A percentile compares a stretch with the other conserved stretches of the same genome.
Conservation (phyloP, 2,113 vertebrate species). For the Gasterosteus aculeatus region DNA sequence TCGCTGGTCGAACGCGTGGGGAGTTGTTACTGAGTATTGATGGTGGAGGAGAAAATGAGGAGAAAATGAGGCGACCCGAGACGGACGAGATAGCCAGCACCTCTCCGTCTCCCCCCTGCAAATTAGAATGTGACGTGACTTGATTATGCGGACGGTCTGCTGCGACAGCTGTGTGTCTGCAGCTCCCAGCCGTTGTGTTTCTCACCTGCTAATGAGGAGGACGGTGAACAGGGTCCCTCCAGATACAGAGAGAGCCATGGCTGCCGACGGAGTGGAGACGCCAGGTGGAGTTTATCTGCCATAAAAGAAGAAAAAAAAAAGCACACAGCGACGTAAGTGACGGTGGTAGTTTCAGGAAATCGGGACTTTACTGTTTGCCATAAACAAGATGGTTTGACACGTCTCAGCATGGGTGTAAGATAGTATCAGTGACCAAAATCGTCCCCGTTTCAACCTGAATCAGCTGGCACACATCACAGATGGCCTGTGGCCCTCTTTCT, state of each 20-base stretch:
- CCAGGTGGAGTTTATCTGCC: conserved; percentile 74
- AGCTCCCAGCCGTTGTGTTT: conserved; percentile 27
- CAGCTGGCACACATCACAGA: conserved; percentile 39
- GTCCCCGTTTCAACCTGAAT: conserved; percentile 22
- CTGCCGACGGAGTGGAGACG: conserved; percentile 50
- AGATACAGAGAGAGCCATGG: conserved; percentile 68
- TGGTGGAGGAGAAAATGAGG: conserved; percentile 20
- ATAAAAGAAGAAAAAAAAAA: conserved; percentile 13
- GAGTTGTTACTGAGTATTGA: conserved; percentile 40
- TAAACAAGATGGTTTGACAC: conserved; percentile 16
- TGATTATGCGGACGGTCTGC: conserved; percentile 28
- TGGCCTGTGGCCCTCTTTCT: conserved; percentile 23
- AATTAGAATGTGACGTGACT: conserved; percentile 39
- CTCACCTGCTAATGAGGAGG: conserved; percentile 82
- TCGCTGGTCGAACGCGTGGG: conserved; percentile 12
- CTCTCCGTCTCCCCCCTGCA: conserved; percentile 9
- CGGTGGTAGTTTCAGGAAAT: conserved; percentile 1
- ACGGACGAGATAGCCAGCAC: neutral
- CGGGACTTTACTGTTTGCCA: neutral
- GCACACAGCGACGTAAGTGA: conserved; percentile 23
- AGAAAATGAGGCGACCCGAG: neutral
- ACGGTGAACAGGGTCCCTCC: conserved; percentile 69
- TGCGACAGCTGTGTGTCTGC: conserved; percentile 11
- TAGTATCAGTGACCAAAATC: conserved; percentile 1
- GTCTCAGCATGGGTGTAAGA: conserved; percentile 5